These are phyloP conservation scores for Sarcophaga peregrina DNA, from an alignment of 1,140 invertebrate species.

Conservation along the genomic window DNA sequence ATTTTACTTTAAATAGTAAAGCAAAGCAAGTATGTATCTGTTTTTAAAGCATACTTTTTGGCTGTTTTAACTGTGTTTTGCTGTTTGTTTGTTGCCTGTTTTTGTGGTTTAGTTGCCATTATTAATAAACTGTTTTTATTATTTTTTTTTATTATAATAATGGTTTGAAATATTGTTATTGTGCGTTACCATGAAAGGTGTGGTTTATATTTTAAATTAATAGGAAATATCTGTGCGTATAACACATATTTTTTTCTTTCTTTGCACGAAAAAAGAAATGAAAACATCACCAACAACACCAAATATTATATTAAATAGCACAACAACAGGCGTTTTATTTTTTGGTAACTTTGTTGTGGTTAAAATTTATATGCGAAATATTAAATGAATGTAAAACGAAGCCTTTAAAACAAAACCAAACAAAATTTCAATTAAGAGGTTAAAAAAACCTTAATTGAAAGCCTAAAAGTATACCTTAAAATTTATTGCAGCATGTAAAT, in stretches of 20 bases:
- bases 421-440: too few relatives aligned
- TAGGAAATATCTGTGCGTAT: not conserved
- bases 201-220: constrained; percentile 28
- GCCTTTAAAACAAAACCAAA: too few relatives aligned
- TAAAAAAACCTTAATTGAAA: too few relatives aligned
- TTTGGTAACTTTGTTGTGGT: constrained; percentile 3
- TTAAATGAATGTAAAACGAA: not conserved
- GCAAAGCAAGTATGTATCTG: not conserved
- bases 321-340: constrained; percentile 15
- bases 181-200: constrained; percentile 20
- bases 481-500: too few relatives aligned
- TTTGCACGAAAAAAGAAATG: not conserved
- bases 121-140: constrained; percentile 23
- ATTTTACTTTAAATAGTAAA: too few relatives aligned
- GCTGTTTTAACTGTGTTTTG: not conserved
- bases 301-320: not conserved
- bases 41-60: not conserved
- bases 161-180: constrained; percentile 27
- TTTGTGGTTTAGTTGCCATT: constrained; percentile 24
- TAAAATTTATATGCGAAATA: not conserved
- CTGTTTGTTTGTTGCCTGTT: not conserved
- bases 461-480: too few relatives aligned
- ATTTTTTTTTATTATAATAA: not conserved
- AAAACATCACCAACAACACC: not conserved
- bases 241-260: not conserved